Conservation (phyloP, 2,888 invertebrate genomes). For the Drosophila lutescens region DNA sequence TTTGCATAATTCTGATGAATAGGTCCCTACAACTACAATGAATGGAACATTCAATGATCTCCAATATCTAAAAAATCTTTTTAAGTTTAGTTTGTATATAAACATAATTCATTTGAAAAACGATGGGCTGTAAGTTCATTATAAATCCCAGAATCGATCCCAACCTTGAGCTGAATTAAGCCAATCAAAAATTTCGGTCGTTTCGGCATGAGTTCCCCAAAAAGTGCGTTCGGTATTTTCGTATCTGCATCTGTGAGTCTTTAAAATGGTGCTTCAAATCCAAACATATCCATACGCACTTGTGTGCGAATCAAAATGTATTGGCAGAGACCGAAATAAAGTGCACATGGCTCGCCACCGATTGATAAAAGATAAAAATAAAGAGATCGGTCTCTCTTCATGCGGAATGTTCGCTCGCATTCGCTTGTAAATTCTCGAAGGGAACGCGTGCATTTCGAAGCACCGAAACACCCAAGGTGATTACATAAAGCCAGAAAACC, state of each 20-base stretch:
- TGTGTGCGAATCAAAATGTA: constrained; percentile 44
- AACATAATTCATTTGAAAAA: too few relatives aligned
- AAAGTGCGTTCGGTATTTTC: constrained; percentile 4
- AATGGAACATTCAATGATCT: too few relatives aligned
- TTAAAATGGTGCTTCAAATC: background rate
- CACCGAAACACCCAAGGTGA: constrained; percentile 64
- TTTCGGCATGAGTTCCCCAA: background rate
- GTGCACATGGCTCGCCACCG: constrained; percentile 51
- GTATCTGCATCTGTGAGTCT: background rate
- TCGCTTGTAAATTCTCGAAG: constrained; percentile 72
- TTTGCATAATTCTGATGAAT: too few relatives aligned
- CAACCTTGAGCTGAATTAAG: constrained; percentile 3
- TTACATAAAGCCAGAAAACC: constrained; percentile 68
- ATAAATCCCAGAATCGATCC: too few relatives aligned
- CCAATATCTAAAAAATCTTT: too few relatives aligned
- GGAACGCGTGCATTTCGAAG: constrained; percentile 54
- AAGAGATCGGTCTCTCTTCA: constrained; percentile 52
- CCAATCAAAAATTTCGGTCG: background rate
- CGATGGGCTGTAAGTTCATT: too few relatives aligned
- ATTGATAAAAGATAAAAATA: constrained; percentile 81
- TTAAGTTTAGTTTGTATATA: too few relatives aligned
- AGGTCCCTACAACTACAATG: too few relatives aligned
- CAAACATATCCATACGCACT: constrained; percentile 10
- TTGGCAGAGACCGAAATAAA: constrained; percentile 70
- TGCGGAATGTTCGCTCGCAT: constrained; percentile 65